phyloP scores from a whole-genome alignment of 2,113 vertebrate genomes.

The Nothobranchius kuhntae region DNA sequence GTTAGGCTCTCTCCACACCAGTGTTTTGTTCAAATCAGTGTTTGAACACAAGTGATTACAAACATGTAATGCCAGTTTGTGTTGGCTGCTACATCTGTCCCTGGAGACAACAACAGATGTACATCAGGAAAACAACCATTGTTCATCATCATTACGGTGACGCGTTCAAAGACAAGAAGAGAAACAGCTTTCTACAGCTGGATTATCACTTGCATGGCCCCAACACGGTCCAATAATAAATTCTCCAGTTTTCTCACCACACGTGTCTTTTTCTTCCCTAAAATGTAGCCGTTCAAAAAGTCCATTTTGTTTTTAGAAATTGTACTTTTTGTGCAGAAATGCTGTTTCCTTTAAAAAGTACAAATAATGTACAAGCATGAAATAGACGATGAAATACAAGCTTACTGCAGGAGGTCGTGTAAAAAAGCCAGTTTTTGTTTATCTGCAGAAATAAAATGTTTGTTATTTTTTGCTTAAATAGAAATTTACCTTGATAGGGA shows the following conservation, averaged over 20 bases:
- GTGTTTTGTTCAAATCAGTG: constrained; percentile 10
- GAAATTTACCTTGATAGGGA: too few species aligned
- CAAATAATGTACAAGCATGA: too few species aligned
- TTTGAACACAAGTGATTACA: constrained; percentile 42
- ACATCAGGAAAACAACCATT: constrained; percentile 66
- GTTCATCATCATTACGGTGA: constrained; percentile 67
- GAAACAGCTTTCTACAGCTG: constrained; percentile 45
- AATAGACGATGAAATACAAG: too few species aligned
- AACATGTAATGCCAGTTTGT: constrained; percentile 63
- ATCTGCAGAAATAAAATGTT: background rate
- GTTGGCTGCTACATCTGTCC: constrained; percentile 65
- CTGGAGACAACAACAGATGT: constrained; percentile 71
- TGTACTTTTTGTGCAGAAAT: too few species aligned
- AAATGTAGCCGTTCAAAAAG: background rate
- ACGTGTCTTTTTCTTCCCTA: background rate
- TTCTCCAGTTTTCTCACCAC: constrained; percentile 39
- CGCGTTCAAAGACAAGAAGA: constrained; percentile 40
- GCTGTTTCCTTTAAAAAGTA: too few species aligned
- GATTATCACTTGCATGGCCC: constrained; percentile 32
- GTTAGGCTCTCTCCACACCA: background rate
- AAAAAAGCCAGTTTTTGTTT: too few species aligned
- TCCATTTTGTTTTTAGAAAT: too few species aligned
- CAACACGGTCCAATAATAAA: constrained; percentile 53
- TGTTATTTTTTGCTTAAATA: background rate
- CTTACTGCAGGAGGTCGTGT: too few species aligned